These are phyloP conservation scores for Chymomyza amoena DNA, from an alignment of 2,888 invertebrate species.

Conservation along the genomic window DNA sequence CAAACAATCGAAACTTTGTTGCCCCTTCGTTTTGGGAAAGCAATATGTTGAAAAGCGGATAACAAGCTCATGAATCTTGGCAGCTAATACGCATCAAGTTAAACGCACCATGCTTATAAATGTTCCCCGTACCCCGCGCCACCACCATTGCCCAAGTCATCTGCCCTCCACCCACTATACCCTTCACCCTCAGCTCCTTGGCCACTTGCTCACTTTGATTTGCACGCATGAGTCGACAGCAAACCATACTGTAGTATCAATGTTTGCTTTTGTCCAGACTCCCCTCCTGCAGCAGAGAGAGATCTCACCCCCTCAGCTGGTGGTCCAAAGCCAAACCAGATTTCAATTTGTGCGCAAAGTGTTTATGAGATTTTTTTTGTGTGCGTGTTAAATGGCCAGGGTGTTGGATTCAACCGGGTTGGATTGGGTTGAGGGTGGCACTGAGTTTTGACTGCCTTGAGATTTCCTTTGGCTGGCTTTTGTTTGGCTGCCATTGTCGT, in stretches of 20 bases:
- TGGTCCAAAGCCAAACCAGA: constrained; percentile 39
- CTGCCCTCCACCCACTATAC: neutral
- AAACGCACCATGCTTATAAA: constrained; percentile 30
- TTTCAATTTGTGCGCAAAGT: constrained; percentile 77
- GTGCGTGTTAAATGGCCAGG: constrained; percentile 34
- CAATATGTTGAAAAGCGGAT: constrained; percentile 11
- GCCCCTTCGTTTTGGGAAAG: neutral
- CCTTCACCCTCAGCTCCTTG: neutral
- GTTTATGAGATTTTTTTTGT: constrained; percentile 69
- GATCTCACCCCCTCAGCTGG: neutral
- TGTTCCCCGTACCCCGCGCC: neutral
- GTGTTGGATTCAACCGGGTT: constrained; percentile 3
- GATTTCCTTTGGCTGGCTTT: constrained; percentile 47
- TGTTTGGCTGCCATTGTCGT: constrained; percentile 32
- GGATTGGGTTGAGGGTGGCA: neutral
- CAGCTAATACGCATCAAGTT: constrained; percentile 26
- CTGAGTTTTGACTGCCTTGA: constrained; percentile 37
- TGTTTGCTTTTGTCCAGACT: constrained; percentile 7
- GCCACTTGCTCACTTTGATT: constrained; percentile 46
- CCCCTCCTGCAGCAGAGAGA: neutral
- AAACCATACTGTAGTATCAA: neutral
- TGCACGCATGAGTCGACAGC: constrained; percentile 49
- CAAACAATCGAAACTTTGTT: neutral
- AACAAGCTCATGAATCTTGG: constrained; percentile 21
- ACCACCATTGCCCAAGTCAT: neutral